Evolutionary conservation across 2,113 vertebrate genomes (phyloP), one percentile per base, ranked within the genome.

Genomic region (Gymnocephalus cernua): DNA sequence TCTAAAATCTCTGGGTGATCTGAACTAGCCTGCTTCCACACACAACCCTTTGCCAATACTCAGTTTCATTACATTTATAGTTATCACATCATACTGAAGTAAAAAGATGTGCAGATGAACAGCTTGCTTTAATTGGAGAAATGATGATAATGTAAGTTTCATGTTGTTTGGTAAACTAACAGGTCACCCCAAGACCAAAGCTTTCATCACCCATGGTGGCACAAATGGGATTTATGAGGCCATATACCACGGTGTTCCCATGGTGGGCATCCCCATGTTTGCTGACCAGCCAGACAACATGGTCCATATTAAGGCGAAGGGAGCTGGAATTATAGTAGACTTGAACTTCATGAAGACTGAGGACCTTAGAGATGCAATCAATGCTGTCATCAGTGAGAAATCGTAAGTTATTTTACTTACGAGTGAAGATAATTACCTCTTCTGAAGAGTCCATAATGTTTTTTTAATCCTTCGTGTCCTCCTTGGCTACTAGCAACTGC

Each of bases 151-250:
- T 18, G 0, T 0, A 65, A 32, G 18, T 50, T 38, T 70, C 11
- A 38, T 21, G 2, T 77, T 58, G 45, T 27, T 62, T 70, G 29
- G 4, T 50, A 8, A n/a, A 32, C 27, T 12, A 38, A 27, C 70
- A 98, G 97, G 97, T 62, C 97, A 99, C 25, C 94, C 96, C 1
- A 96, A 97, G 92, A 93, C 96, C 3, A 96, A 90, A 92, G 97
- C 95, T 12, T 99, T 99, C 69, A 95, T 98, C 75, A 98, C 97
- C 48, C 97, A 99, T 0, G 97, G 97, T 16, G 97, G 98, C 54
- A 95, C 97, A n/a, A 98, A 99, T 25, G 97, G 97, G 1, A 93
- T 99, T 56, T 99, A 98, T 21, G 97, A 99, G 92, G 97, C 97
- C 32, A 99, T 99, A 86, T 98, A 97, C 84, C 97, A 99, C 0